Percentiles rank a stretch among this genome's conserved stretches.
Evolutionary conservation across 2,797 vertebrate species (phyloP).

Genomic region (Ciconia nigra): DNA sequence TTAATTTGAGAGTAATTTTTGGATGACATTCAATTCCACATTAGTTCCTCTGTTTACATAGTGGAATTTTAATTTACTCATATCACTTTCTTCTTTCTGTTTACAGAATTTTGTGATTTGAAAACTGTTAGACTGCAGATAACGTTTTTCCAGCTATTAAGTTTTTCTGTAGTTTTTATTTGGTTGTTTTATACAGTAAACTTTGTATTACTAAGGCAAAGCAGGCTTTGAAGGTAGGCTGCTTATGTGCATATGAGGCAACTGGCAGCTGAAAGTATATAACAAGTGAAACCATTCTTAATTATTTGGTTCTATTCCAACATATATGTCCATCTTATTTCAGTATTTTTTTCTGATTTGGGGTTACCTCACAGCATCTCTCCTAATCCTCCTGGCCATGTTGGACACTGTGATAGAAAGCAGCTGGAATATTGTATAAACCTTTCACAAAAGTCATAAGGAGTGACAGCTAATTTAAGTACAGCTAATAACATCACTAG

Average conservation of each 20-base stretch:
- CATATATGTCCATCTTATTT: neutral
- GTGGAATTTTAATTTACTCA: neutral
- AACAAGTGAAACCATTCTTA: neutral
- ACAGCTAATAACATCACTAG: neutral
- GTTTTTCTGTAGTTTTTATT: neutral
- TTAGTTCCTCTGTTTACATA: neutral
- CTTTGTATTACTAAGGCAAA: neutral
- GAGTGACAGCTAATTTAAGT: neutral
- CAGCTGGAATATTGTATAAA: neutral
- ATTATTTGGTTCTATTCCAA: neutral
- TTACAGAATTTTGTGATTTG: neutral
- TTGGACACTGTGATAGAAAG: neutral
- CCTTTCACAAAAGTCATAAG: neutral
- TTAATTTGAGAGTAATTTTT: neutral
- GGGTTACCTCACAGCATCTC: neutral
- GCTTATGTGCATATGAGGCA: neutral
- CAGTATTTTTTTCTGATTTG: neutral
- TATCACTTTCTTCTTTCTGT: neutral
- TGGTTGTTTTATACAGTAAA: neutral
- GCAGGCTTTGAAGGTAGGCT: neutral
- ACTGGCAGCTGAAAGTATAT: neutral
- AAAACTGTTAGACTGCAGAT: constrained; percentile 6
- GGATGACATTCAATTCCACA: neutral
- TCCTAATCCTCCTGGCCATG: neutral
- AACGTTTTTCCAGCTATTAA: neutral